phyloP scores from a whole-genome alignment of 2,113 vertebrate genomes.

The Oxyura jamaicensis region DNA sequence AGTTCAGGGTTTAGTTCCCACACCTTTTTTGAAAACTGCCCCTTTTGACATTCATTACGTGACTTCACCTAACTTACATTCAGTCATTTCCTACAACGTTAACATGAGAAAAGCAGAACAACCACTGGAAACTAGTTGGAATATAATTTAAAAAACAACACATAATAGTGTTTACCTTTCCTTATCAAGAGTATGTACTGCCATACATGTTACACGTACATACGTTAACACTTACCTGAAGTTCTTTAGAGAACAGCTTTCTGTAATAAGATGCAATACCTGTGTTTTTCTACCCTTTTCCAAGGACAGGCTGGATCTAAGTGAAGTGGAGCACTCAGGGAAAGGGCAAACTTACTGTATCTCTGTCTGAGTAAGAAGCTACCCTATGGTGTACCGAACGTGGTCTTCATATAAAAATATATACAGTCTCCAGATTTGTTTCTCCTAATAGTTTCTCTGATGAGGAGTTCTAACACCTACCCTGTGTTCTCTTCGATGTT shows the following conservation, averaged over 20 bases:
- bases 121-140: background rate
- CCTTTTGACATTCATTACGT: background rate
- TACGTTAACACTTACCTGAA: constrained; percentile 58
- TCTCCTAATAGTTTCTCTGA: constrained; percentile 70
- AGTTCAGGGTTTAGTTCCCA: background rate
- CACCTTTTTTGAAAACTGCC: background rate
- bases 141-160: background rate
- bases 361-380: constrained; percentile 62
- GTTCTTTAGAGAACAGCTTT: constrained; percentile 40
- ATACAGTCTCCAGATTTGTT: constrained; percentile 54
- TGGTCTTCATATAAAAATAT: constrained; percentile 55
- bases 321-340: constrained; percentile 38
- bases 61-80: background rate
- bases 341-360: constrained; percentile 56
- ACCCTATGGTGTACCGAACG: constrained; percentile 49
- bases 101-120: background rate
- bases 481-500: constrained; percentile 78
- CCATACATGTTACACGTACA: constrained; percentile 18
- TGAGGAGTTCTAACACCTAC: constrained; percentile 84
- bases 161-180: constrained; percentile 8
- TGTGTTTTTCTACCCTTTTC: constrained; percentile 53
- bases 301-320: constrained; percentile 39
- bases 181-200: background rate
- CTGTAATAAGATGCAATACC: background rate
- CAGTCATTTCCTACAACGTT: background rate